Evolutionary conservation across 2,113 vertebrate species (phyloP), one percentile per base, ranked within the genome.

Genomic region (Scolopax mira): DNA sequence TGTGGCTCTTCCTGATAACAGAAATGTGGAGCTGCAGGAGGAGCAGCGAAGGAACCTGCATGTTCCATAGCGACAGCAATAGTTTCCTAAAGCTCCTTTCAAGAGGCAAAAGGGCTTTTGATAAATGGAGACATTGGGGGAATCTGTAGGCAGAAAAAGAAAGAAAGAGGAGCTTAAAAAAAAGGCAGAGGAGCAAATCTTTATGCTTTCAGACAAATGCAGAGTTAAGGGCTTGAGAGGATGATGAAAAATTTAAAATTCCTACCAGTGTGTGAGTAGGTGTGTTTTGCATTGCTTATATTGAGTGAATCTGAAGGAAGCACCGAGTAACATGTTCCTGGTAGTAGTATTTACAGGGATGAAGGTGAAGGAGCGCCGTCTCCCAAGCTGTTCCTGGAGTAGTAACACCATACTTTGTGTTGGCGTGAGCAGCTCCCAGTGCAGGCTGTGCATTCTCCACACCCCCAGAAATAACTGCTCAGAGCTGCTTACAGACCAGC

Each of bases 351-450:
- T 86, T 87, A 37, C 57, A 75, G 80, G 57, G 27, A 18, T 48
- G 69, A 72, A 74, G 55, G 89, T 66, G 51, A 88, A 83, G 69
- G 37, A 94, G n/a, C 41, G 3, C 64, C 8, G 7, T 67, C 77
- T 89, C 61, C 48, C 57, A 57, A 13, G 65, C 65, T 92, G 79
- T 65, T 44, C 52, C 37, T n/a, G 28, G 48, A 89, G 93, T 90
- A 92, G 94, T 92, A 91, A 75, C 93, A 79, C 91, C 70, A 37
- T 41, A 41, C 37, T 94, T 75, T 19, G 81, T 69, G 94, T 88
- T 90, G 78, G 88, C 1, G 5, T 64, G 69, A 90, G 73, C 81
- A 75, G 49, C 86, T 74, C 82, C 0, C 0, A 69, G 39, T 41
- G 60, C 84, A 86, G 73, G 13, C 80, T 79, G n/a, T 73, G 39